Conservation (phyloP, 2,797 vertebrate species). For the Tragopan temminckii region DNA sequence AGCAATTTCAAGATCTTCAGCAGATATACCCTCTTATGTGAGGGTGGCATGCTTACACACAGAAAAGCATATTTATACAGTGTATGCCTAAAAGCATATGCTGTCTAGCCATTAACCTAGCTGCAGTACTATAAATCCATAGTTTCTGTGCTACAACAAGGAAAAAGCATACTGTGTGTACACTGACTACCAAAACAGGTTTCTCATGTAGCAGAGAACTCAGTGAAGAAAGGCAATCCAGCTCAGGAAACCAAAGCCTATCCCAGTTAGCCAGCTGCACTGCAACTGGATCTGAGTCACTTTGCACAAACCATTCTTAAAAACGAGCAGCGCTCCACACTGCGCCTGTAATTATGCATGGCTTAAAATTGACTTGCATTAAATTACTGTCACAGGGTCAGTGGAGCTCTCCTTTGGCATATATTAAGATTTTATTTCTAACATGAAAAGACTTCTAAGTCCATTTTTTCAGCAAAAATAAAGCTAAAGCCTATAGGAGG, state of each 20-base stretch:
- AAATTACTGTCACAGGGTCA: slow-evolving; percentile 13
- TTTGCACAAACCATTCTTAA: neutral
- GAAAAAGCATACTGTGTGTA: fast-evolving
- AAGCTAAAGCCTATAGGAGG: slow-evolving; percentile 6
- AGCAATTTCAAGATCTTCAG: neutral
- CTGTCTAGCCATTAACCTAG: neutral
- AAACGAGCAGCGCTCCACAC: neutral
- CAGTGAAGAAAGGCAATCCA: neutral
- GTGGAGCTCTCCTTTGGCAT: slow-evolving; percentile 10
- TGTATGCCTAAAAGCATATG: neutral
- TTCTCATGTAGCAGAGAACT: neutral
- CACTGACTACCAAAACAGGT: neutral
- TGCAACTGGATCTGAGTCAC: neutral
- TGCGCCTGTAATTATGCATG: neutral
- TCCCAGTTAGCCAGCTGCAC: neutral
- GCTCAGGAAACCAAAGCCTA: neutral
- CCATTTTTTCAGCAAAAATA: slow-evolving; percentile 5
- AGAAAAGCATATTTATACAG: neutral
- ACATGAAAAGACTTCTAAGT: neutral
- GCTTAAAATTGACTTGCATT: neutral
- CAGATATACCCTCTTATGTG: neutral
- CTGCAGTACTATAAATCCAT: fast-evolving
- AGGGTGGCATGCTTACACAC: neutral
- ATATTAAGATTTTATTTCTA: slow-evolving; percentile 32
- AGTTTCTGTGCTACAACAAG: neutral